Evolutionary conservation across 2,797 vertebrate species (phyloP).

Genomic region (Loriculus beryllinus): DNA sequence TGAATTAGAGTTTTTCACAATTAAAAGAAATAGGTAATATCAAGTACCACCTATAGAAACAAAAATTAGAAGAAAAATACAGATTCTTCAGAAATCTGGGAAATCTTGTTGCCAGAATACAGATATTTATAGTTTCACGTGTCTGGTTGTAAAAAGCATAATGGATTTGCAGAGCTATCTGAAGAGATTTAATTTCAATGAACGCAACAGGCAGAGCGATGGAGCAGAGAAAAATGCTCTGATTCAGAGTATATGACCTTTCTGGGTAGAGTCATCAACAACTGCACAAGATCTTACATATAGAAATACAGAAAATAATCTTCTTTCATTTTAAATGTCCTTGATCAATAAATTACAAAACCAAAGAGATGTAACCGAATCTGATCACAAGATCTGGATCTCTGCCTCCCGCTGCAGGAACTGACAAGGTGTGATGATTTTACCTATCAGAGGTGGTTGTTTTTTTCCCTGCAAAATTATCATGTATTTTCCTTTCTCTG

Average conservation of each 20-base stretch:
- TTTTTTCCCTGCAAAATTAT: conserved; percentile 40
- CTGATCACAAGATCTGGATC: accelerated
- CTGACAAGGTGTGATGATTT: conserved; percentile 5
- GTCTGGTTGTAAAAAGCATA: neutral
- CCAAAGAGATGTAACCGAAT: neutral
- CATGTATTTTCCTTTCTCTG: conserved; percentile 37
- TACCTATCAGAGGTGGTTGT: neutral
- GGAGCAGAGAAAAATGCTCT: neutral
- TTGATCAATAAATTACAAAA: neutral
- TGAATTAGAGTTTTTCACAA: neutral
- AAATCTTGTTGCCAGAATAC: neutral
- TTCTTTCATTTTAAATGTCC: neutral
- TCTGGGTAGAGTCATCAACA: neutral
- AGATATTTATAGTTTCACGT: conserved; percentile 5
- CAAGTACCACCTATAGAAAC: neutral
- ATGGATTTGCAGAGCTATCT: neutral
- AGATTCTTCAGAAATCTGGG: neutral
- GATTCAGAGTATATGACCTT: neutral
- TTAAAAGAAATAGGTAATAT: neutral
- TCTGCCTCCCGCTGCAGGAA: neutral
- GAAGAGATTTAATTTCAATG: conserved; percentile 7
- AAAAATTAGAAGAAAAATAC: neutral
- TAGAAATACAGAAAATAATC: neutral
- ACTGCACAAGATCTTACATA: neutral
- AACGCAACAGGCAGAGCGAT: neutral